Conservation (phyloP, 2,888 invertebrate species). For the Odontomyia ornata region DNA sequence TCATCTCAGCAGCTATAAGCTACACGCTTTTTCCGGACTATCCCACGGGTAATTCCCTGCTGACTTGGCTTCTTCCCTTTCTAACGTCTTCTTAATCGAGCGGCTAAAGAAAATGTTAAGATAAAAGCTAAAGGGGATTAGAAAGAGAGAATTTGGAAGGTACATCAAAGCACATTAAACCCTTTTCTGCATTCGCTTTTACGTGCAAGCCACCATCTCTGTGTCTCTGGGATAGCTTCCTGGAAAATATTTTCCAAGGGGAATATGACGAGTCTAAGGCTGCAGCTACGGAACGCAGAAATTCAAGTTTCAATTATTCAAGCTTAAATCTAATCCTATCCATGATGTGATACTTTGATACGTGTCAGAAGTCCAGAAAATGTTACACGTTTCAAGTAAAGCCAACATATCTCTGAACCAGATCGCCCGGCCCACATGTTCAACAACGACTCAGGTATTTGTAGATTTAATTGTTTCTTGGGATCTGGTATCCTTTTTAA, state of each 20-base stretch:
- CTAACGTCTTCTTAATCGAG: neutral
- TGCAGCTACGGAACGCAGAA: neutral
- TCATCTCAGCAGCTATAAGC: neutral
- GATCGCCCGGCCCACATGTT: neutral
- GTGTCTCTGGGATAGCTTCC: too few relatives aligned
- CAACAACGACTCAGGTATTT: neutral
- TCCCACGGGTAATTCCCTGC: neutral
- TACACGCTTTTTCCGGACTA: neutral
- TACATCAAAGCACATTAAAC: slow-evolving; percentile 31
- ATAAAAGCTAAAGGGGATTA: slow-evolving; percentile 13
- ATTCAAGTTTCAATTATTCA: slow-evolving; percentile 42
- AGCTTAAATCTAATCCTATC: slow-evolving; percentile 37
- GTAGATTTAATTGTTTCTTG: neutral
- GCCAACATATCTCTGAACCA: neutral
- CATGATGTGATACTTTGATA: slow-evolving; percentile 32
- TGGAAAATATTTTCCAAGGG: too few relatives aligned
- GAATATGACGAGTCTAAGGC: too few relatives aligned
- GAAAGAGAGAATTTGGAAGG: neutral
- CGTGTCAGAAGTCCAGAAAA: neutral
- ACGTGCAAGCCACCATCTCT: neutral
- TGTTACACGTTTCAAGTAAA: neutral
- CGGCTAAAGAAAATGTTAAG: neutral
- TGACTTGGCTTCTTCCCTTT: neutral
- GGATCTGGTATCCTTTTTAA: neutral
- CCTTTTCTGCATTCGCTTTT: neutral